A percentile compares a stretch with the other conserved stretches of the same genome.
These are phyloP conservation scores for Mus spretus DNA, from an alignment of 2,797 vertebrate species.

Conservation along the genomic window DNA sequence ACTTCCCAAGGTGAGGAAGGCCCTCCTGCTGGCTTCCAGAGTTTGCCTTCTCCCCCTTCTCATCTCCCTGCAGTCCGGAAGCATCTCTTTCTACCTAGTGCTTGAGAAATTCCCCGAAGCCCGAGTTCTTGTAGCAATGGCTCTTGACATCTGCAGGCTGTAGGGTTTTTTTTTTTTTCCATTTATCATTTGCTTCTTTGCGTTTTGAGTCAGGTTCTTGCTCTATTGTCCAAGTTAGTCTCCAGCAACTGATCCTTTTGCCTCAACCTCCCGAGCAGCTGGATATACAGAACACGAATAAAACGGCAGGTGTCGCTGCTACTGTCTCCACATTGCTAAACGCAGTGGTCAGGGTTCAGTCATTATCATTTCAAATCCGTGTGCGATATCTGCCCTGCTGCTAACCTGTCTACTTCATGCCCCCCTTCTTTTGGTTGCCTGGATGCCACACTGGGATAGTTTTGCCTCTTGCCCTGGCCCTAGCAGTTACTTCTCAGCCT, in stretches of 20 bases:
- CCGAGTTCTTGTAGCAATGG: neutral
- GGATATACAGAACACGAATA: neutral
- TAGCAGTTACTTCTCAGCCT: neutral
- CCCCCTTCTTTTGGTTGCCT: neutral
- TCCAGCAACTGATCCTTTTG: neutral
- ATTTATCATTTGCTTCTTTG: neutral
- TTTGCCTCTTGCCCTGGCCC: neutral
- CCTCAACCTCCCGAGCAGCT: neutral
- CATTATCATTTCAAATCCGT: neutral
- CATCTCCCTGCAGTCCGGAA: neutral
- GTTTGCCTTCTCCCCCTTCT: neutral
- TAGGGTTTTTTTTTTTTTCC: no score
- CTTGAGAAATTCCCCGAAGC: neutral
- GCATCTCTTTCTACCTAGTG: neutral
- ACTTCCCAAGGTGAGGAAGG: no score
- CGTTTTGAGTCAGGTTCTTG: neutral
- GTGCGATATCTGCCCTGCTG: no score
- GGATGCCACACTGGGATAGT: neutral
- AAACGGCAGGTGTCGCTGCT: neutral
- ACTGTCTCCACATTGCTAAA: neutral
- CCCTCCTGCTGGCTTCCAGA: fast-evolving
- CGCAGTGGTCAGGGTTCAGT: neutral
- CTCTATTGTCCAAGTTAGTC: neutral
- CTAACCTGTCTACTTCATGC: no score
- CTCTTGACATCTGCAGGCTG: neutral